Evolutionary conservation across 2,888 invertebrate genomes (phyloP).

Genomic region (Steinernema hermaphroditum): DNA sequence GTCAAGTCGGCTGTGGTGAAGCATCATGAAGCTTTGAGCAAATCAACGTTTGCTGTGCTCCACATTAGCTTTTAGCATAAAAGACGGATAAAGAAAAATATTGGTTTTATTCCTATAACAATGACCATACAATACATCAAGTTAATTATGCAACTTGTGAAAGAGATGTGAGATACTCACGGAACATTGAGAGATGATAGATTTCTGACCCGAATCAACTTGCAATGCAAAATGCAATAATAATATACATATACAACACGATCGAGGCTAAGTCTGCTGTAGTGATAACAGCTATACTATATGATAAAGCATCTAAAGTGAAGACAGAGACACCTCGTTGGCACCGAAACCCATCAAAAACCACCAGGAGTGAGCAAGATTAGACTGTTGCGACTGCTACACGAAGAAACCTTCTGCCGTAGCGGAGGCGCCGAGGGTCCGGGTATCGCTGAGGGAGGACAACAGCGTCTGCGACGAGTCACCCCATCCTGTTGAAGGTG

Average conservation of each 20-base stretch:
- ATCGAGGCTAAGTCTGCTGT: too few relatives aligned
- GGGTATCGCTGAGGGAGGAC: constrained; percentile 14
- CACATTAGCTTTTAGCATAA: too few relatives aligned
- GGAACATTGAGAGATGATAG: constrained; percentile 26
- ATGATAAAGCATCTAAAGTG: constrained; percentile 28
- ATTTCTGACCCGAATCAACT: constrained; percentile 27
- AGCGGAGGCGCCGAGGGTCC: neutral
- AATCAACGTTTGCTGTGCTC: too few relatives aligned
- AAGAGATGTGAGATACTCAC: constrained; percentile 17
- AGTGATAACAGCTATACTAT: too few relatives aligned
- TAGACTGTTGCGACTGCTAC: neutral
- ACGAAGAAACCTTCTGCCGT: constrained; percentile 11
- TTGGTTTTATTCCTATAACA: constrained; percentile 25
- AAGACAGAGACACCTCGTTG: constrained; percentile 29
- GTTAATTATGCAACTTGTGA: constrained; percentile 27
- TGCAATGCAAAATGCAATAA: neutral
- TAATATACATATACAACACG: too few relatives aligned
- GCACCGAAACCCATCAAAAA: constrained; percentile 10
- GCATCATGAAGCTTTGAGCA: too few relatives aligned
- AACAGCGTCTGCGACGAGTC: constrained; percentile 15
- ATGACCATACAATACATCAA: neutral
- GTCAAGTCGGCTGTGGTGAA: too few relatives aligned
- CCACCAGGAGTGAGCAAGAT: constrained; percentile 27
- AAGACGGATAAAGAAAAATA: too few relatives aligned
- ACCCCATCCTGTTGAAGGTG: constrained; percentile 2